Conservation (phyloP, 2,888 invertebrate genomes). For the Sclerodermus sp. region DNA sequence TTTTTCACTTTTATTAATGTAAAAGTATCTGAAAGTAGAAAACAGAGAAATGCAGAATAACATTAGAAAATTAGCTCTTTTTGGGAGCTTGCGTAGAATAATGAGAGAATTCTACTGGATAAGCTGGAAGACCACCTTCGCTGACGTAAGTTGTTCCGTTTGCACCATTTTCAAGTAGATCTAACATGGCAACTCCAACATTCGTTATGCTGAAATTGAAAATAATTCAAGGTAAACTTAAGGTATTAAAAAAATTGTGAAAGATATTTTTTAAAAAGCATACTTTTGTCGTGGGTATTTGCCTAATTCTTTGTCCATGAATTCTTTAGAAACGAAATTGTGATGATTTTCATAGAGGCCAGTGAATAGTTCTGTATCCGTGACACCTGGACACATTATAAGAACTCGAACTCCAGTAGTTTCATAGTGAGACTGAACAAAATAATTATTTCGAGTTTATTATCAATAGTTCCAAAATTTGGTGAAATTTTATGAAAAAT, state of each 20-base stretch:
- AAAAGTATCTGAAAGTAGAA: background rate
- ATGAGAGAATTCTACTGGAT: conserved; percentile 21
- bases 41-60: too few relatives aligned
- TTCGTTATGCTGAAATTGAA: conserved; percentile 23
- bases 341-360: fast-evolving
- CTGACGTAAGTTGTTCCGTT: conserved; percentile 37
- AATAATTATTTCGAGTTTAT: background rate
- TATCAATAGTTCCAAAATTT: background rate
- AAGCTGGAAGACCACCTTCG: conserved; percentile 28
- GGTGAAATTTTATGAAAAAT: too few relatives aligned
- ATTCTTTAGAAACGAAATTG: background rate
- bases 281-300: background rate
- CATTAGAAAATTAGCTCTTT: too few relatives aligned
- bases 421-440: conserved; percentile 16
- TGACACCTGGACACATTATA: conserved; percentile 45
- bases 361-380: background rate
- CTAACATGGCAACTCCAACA: conserved; percentile 30
- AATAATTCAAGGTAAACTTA: too few relatives aligned
- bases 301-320: too few relatives aligned
- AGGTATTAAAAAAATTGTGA: background rate
- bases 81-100: background rate
- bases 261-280: background rate
- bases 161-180: conserved; percentile 29
- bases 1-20: too few relatives aligned
- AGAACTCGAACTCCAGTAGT: conserved; percentile 44